Evolutionary conservation across 2,888 invertebrate species (phyloP), one percentile per base, ranked within the genome.

Genomic region (Dryocosmus kuriphilus): DNA sequence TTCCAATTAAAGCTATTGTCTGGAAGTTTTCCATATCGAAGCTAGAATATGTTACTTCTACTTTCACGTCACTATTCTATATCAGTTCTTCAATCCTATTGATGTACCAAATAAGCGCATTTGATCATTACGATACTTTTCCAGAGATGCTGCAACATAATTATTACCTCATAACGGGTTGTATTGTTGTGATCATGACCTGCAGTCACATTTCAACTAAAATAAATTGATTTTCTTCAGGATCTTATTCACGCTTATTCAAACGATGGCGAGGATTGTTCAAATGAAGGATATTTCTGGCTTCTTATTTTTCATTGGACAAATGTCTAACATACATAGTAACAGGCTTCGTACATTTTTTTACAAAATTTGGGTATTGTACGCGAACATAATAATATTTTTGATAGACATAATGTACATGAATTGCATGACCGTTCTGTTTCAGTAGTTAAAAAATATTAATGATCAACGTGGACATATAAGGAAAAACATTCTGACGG

Each of bases 351-450:
- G n/a, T 4, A 67, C 82, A 3, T 0, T 77, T 8, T 32, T 77
- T 5, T 55, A 77, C 0, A 87, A 86, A 77, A 2, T 77, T 0
- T 67, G 83, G 2, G 75, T 46, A 1, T 60, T 85, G 19, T 85
- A 85, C 74, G 79, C 82, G 19, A 86, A 87, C 0, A 67, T 86
- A 11, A 76, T 85, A 14, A 83, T 88, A 7, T 88, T 82, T 73
- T 55, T 86, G 1, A 82, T 88, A 80, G 87, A 88, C 74, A 80
- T 79, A 0, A 84, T 87, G 0, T 88, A 87, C 77, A 82, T 85
- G 9, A 83, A 86, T 65, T 87, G 83, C 16, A 85, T 88, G 0
- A 81, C 80, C 22, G 82, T 86, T 6, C 61, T 87, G 8, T 82
- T 82, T n/a, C 80, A 81, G 8, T 86, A 85, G 35, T 88, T 88